phyloP scores from a whole-genome alignment of 2,113 vertebrate species.

The Orthonyx spaldingii region DNA sequence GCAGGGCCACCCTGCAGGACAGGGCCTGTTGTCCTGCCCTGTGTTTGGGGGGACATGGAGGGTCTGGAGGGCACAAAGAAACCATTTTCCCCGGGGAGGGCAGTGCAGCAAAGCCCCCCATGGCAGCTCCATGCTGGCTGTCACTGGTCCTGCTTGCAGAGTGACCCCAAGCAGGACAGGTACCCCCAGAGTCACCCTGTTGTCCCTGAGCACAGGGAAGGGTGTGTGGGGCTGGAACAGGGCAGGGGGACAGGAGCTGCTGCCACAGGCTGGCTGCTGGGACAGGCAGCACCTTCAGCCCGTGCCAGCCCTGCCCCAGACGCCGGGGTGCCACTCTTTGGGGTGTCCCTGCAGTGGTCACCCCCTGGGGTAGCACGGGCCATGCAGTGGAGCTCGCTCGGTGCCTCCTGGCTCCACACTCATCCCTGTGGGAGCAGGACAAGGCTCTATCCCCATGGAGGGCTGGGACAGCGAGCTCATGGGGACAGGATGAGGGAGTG shows the following conservation, averaged over 20 bases:
- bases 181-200: not conserved
- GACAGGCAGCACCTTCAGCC: not conserved
- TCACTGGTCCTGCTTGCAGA: not conserved
- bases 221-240: rapidly evolving
- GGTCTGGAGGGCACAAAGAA: rapidly evolving
- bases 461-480: not conserved
- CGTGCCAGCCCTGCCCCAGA: rapidly evolving
- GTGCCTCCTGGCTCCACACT: not conserved
- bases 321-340: not conserved
- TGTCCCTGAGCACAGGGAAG: rapidly evolving
- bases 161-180: not conserved
- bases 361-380: rapidly evolving
- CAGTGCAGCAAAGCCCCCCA: not conserved
- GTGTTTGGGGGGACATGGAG: rapidly evolving
- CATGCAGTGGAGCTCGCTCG: not conserved
- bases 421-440: rapidly evolving
- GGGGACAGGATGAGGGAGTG: rapidly evolving
- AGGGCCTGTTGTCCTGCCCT: not conserved
- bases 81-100: rapidly evolving
- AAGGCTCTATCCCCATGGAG: rapidly evolving
- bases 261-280: not conserved
- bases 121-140: rapidly evolving
- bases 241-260: not conserved
- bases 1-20: not conserved
- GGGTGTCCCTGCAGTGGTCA: rapidly evolving